Evolutionary conservation across 2,797 vertebrate species (phyloP).

Genomic region (Pterois miles): DNA sequence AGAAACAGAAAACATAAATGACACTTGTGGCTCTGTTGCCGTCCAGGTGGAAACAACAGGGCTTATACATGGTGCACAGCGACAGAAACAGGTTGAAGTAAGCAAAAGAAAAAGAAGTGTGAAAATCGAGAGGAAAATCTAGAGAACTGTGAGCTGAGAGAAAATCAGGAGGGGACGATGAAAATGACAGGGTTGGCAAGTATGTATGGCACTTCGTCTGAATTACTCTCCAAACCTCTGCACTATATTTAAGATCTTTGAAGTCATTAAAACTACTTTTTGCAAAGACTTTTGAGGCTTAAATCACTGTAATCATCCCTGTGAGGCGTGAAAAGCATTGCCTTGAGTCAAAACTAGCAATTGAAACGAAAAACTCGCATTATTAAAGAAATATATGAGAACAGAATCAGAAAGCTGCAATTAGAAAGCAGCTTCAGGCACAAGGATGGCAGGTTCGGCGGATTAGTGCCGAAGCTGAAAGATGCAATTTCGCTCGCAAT

Average conservation of each 20-base stretch:
- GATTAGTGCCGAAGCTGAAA: conserved; percentile 13
- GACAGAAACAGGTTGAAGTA: no score
- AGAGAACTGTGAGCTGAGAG: no score
- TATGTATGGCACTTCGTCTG: not conserved
- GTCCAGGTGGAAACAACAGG: no score
- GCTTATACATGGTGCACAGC: no score
- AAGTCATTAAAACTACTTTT: not conserved
- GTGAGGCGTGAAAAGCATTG: not conserved
- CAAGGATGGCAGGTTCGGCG: not conserved
- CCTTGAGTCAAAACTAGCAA: not conserved
- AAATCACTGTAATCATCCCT: not conserved
- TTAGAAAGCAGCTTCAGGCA: not conserved
- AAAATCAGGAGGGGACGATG: no score
- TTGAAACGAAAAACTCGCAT: not conserved
- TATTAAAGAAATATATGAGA: not conserved
- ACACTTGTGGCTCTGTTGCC: no score
- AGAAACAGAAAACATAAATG: no score
- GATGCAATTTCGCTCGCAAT: not conserved
- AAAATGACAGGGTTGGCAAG: no score
- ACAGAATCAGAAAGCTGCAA: not conserved
- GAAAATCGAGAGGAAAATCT: no score
- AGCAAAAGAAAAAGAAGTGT: no score
- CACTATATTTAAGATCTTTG: not conserved
- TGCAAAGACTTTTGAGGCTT: not conserved
- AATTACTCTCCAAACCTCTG: not conserved